Percentiles rank a stretch among this genome's conserved stretches.
Conservation (phyloP, 2,113 vertebrate genomes). For the Prionailurus viverrinus region DNA sequence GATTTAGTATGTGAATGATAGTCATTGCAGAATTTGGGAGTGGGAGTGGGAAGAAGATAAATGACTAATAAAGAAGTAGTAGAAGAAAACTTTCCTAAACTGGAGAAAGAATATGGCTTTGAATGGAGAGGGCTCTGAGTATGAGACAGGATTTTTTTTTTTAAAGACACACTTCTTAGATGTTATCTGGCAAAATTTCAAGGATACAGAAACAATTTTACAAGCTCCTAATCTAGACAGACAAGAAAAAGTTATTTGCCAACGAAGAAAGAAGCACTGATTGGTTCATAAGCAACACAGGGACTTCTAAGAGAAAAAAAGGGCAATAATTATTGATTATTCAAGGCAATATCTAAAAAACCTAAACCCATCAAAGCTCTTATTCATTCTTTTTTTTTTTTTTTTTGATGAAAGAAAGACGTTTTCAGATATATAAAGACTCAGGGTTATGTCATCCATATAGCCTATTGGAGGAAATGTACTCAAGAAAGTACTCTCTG, state of each 20-base stretch:
- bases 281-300: neutral
- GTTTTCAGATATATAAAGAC: neutral
- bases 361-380: neutral
- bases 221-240: neutral
- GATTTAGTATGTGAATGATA: neutral
- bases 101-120: neutral
- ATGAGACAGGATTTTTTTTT: neutral
- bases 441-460: neutral
- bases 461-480: neutral
- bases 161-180: neutral
- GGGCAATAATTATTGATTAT: neutral
- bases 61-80: neutral
- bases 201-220: neutral
- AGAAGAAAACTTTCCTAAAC: neutral
- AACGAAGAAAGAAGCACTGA: neutral
- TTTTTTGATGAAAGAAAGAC: neutral
- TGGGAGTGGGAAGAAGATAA: neutral
- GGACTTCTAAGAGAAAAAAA: neutral
- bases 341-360: neutral
- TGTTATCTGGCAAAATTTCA: neutral
- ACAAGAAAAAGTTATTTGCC: neutral
- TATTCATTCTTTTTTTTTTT: neutral
- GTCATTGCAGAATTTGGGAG: neutral
- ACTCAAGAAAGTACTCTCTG: neutral
- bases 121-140: neutral